A percentile compares a stretch with the other conserved stretches of the same genome.
Conservation (phyloP, 92 coral and sea anemone species). For the Umimayanthus chanpuru region DNA sequence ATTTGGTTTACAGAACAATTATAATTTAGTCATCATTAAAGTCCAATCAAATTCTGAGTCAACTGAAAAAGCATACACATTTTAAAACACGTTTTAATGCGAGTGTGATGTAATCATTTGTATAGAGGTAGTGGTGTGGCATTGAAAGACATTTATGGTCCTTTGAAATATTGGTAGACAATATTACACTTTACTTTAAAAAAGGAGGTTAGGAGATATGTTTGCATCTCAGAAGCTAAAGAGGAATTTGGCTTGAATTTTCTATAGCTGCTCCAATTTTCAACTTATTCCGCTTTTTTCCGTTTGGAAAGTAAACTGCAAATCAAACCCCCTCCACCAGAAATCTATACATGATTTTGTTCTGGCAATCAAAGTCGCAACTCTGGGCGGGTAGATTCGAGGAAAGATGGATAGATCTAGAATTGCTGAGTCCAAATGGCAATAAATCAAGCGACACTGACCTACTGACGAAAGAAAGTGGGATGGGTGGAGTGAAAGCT, state of each 20-base stretch:
- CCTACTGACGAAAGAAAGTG: neutral
- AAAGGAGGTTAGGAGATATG: too few relatives aligned
- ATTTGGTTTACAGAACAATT: neutral
- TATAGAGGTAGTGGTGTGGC: too few relatives aligned
- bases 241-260: neutral
- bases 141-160: too few relatives aligned
- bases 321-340: neutral
- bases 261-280: neutral
- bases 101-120: too few relatives aligned
- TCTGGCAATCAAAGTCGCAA: neutral
- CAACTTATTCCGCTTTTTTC: neutral
- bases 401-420: neutral
- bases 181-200: too few relatives aligned
- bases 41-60: neutral
- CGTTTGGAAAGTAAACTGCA: neutral
- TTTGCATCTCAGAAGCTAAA: too few relatives aligned
- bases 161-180: too few relatives aligned
- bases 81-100: too few relatives aligned
- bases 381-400: slow-evolving; percentile 19
- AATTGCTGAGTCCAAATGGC: neutral
- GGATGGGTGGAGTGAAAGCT: neutral
- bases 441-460: slow-evolving; percentile 5
- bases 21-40: neutral
- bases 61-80: neutral
- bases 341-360: neutral